Base-by-base conservation (phyloP, 2,797 vertebrate genomes). In the Poliocrania exsul region DNA sequence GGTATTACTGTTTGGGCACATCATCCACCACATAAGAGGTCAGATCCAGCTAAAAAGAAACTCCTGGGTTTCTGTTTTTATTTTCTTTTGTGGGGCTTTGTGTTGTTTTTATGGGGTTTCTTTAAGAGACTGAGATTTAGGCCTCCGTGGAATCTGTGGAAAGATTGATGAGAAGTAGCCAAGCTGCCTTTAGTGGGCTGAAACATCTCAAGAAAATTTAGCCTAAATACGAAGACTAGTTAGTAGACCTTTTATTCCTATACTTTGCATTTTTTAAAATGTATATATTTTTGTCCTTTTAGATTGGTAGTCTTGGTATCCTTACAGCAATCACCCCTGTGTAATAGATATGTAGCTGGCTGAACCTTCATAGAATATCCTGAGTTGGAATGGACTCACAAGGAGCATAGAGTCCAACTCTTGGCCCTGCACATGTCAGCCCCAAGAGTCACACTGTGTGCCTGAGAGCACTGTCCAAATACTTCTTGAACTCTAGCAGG, bases 11-110 rank as follows among this genome's bases (percentile, higher is more conserved):
- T 38, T 13, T 33, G 24, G 17, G 14, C 16, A 18, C 29, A 50
- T 44, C 5, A 33, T 75, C 35, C 0, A 0, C n/a, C 66, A 38
- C 11, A 1, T 35, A 33, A 14, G 7, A 46, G 24, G 24, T 71
- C 16, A 71, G 11, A n/a, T 60, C 13, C 2, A 26, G 19, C 28
- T 81, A 16, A 74, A 83, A 64, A 17, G 4, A 49, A 67, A 38
- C 7, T 18, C 60, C 5, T 21, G 13, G 5, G 1, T 23, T 46
- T 18, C 19, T 33, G 4, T 5, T n/a, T 62, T 29, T 14, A 8
- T 21, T 33, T 78, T 21, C 2, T 57, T 33, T 73, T 19, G 3
- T 57, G 16, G 4, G 4, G 21, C 21, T 54, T 73, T 56, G 7
- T 46, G 38, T 40, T 13, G 17, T 6, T 4, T 11, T 66, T 26